A percentile compares a stretch with the other conserved stretches of the same genome.
phyloP scores from a whole-genome alignment of 2,797 vertebrate species.

The Takifugu ocellatus region DNA sequence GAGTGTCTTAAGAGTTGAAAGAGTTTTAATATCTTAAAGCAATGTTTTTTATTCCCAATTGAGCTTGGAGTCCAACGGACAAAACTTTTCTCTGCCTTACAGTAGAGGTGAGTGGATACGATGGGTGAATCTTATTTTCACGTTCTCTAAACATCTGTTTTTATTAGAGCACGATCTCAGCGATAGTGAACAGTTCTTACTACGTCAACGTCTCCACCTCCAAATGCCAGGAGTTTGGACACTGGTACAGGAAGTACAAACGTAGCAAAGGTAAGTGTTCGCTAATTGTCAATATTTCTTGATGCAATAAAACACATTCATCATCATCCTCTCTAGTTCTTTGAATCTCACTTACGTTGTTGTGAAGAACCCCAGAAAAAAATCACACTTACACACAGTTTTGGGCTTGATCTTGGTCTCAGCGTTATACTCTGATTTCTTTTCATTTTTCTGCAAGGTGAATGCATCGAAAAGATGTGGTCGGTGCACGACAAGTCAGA shows the following conservation, averaged over 20 bases:
- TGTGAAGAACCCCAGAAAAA: no score
- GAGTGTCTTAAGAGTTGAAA: no score
- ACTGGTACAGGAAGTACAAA: constrained; percentile 97
- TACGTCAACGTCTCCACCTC: constrained; percentile 94
- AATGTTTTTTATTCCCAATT: no score
- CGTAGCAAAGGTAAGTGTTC: constrained; percentile 88
- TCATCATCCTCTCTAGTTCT: no score
- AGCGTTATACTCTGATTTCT: not conserved
- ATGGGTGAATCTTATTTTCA: not conserved
- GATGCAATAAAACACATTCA: no score
- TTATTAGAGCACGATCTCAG: constrained; percentile 92
- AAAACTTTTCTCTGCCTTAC: no score
- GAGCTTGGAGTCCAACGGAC: no score
- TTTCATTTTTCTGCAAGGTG: constrained; percentile 44
- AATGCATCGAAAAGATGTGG: constrained; percentile 73
- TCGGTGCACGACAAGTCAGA: constrained; percentile 62
- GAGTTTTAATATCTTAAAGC: no score
- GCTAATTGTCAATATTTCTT: no score
- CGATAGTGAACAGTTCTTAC: constrained; percentile 94
- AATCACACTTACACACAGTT: no score
- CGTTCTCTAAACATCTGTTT: not conserved
- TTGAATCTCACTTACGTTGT: no score
- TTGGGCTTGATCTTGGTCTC: not conserved
- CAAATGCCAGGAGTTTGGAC: constrained; percentile 97
- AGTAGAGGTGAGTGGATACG: no score